These are phyloP conservation scores for Euphonia xanthogaster DNA, from an alignment of 2,797 vertebrate species.

Conservation along the genomic window DNA sequence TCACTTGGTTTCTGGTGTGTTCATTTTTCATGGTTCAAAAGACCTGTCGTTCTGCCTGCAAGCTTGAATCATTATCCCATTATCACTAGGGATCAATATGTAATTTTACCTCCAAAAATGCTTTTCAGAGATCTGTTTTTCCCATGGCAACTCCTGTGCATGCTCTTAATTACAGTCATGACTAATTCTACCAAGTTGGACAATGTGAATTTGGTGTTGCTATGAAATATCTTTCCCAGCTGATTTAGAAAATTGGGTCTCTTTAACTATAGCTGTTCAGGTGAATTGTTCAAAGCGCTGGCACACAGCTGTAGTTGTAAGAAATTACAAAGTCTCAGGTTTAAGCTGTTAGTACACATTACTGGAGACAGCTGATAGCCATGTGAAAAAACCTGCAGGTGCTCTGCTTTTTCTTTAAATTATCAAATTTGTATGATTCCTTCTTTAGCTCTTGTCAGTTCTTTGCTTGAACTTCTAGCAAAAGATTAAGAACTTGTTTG, in stretches of 20 bases:
- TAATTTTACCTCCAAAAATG: constrained; percentile 48
- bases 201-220: neutral
- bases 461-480: neutral
- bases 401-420: neutral
- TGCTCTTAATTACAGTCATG: constrained; percentile 44
- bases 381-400: neutral
- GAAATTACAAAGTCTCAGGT: neutral
- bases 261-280: neutral
- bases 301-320: neutral
- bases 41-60: neutral
- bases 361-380: neutral
- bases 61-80: constrained; percentile 35
- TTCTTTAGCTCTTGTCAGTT: neutral
- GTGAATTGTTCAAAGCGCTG: constrained; percentile 5
- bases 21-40: constrained; percentile 42
- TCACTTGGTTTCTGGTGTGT: neutral
- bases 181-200: constrained; percentile 38
- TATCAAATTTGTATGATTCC: neutral
- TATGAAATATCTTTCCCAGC: neutral
- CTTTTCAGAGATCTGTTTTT: constrained; percentile 15
- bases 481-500: neutral
- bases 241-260: neutral
- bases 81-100: constrained; percentile 49
- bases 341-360: neutral
- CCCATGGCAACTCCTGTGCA: neutral